Evolutionary conservation across 2,888 invertebrate species (phyloP), one percentile per base, ranked within the genome.

Genomic region (Oscheius sp.): DNA sequence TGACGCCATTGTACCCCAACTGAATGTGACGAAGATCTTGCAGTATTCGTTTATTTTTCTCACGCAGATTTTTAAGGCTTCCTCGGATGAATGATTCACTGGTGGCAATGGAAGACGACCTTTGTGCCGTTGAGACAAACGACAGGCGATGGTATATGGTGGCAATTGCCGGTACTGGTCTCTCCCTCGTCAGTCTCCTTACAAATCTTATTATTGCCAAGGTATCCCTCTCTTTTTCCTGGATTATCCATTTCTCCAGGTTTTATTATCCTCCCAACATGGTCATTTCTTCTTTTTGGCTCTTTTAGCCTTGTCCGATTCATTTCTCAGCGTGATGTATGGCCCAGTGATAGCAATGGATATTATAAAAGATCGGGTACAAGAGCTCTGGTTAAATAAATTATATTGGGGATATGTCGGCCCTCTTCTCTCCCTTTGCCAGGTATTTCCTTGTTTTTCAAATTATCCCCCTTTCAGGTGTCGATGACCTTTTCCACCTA

Each of bases 341-440:
- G 85, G 85, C 0, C 87, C 87, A 12, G 87, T 87, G 16, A 86
- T 87, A 12, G 86, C 87, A n/a, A 86, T 86, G 85, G 86, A 87
- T 41, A 81, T 87, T 2, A 84, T 86, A 53, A 84, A 85, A 64
- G 84, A 86, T 56, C 74, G 83, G 18, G 41, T 85, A n/a, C 78
- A 82, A 69, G 81, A 81, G 12, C 58, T 85, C 13, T 86, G 85
- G 86, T 78, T 87, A 55, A 79, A 79, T 16, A 76, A 77, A 27
- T 69, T 83, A 27, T 87, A 84, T 74, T 83, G 84, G 76, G 63
- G 63, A 23, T 87, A 87, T 71, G 82, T 87, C 23, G 84, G 85
- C 1, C 82, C 86, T 1, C 72, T 86, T 3, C 73, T 87, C n/a
- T 81, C 85, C 3, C 75, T 86, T 0, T 87, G 87, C 64, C 82